Evolutionary conservation across 2,113 vertebrate species (phyloP).

Genomic region (Andinoacara biseriatus): DNA sequence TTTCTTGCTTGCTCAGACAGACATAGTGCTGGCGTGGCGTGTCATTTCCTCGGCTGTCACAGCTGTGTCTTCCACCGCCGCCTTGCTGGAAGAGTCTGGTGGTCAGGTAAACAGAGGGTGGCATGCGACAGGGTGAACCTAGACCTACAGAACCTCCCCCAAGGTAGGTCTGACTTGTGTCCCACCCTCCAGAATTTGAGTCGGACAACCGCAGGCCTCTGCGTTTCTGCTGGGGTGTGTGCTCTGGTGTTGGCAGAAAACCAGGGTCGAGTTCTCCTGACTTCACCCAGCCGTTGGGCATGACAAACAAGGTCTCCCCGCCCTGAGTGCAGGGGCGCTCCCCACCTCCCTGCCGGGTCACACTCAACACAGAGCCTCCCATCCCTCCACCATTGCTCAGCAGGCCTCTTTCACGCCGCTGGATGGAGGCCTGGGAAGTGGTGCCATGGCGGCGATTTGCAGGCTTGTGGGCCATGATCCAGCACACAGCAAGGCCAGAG

Average conservation of each 20-base stretch:
- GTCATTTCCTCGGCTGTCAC: constrained; percentile 70
- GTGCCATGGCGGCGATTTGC: constrained; percentile 78
- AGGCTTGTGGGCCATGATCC: constrained; percentile 93
- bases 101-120: constrained; percentile 82
- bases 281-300: constrained; percentile 95
- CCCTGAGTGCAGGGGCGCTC: constrained; percentile 78
- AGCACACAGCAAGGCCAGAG: constrained; percentile 94
- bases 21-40: constrained; percentile 81
- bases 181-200: constrained; percentile 87
- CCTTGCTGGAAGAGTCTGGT: constrained; percentile 81
- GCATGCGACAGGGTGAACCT: constrained; percentile 76
- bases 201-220: constrained; percentile 82
- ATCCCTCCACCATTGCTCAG: constrained; percentile 84
- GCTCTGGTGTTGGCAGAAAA: constrained; percentile 94
- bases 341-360: constrained; percentile 84
- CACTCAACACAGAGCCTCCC: constrained; percentile 91
- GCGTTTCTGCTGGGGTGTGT: constrained; percentile 95
- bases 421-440: constrained; percentile 77
- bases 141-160: constrained; percentile 74
- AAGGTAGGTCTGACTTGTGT: constrained; percentile 90
- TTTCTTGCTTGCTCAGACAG: constrained; percentile 81
- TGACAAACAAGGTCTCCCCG: constrained; percentile 87
- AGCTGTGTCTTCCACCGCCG: constrained; percentile 63
- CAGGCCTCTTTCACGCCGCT: constrained; percentile 89
- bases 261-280: constrained; percentile 89